Conservation (phyloP, 1,140 invertebrate genomes). For the Episyrphus balteatus region DNA sequence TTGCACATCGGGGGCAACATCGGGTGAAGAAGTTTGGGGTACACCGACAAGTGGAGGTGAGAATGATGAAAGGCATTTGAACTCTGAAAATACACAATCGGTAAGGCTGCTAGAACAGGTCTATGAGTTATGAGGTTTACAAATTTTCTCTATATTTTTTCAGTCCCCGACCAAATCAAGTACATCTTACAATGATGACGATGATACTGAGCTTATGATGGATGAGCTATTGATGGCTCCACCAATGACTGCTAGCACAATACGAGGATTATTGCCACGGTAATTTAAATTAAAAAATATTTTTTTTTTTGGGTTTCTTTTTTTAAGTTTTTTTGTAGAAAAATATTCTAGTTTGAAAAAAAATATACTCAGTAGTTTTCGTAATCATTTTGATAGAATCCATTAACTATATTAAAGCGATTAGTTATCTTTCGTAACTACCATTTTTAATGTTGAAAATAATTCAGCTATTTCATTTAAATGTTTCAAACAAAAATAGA, state of each 20-base stretch:
- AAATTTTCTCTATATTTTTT: neutral
- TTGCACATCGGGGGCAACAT: conserved; percentile 62
- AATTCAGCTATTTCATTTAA: neutral
- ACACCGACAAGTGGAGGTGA: conserved; percentile 72
- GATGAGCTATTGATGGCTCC: conserved; percentile 58
- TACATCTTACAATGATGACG: conserved; percentile 50
- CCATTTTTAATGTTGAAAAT: neutral
- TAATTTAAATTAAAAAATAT: conserved; percentile 24
- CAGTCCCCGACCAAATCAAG: conserved; percentile 52
- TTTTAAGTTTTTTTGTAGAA: neutral
- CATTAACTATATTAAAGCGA: too few relatives aligned
- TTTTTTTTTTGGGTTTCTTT: conserved; percentile 21
- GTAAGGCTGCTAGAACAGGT: conserved; percentile 39
- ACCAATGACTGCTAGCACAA: conserved; percentile 51
- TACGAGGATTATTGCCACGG: conserved; percentile 51
- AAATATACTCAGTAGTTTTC: neutral
- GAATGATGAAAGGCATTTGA: conserved; percentile 53
- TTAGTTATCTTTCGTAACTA: neutral
- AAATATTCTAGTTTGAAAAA: neutral
- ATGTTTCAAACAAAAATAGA: neutral
- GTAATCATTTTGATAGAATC: too few relatives aligned
- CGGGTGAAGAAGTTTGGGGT: conserved; percentile 75
- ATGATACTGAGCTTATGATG: conserved; percentile 60
- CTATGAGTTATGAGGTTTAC: too few relatives aligned
- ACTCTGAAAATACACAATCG: conserved; percentile 52